Conservation (phyloP, 2,113 vertebrate species). For the Archilochus colubris region DNA sequence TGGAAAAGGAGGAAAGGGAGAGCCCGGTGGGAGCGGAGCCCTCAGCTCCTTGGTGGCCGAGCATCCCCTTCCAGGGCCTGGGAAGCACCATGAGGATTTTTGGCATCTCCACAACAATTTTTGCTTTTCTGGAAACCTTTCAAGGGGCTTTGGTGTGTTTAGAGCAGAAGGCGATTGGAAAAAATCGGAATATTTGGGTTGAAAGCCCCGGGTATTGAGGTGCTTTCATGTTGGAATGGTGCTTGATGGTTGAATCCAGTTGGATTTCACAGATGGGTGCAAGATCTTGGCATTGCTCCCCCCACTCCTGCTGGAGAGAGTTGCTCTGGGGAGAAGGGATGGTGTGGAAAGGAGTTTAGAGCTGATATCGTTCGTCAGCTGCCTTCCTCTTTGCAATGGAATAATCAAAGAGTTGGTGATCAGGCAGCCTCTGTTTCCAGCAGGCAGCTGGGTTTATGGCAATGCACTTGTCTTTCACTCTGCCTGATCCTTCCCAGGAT, state of each 20-base stretch:
- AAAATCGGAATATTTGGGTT: no score
- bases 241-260: not conserved
- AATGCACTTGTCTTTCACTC: not conserved
- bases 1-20: not conserved
- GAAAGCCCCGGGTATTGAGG: not conserved
- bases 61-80: accelerated
- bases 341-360: not conserved
- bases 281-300: not conserved
- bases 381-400: not conserved
- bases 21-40: not conserved
- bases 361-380: not conserved
- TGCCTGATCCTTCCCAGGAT: not conserved
- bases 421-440: not conserved
- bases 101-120: no score
- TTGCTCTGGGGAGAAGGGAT: not conserved
- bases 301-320: not conserved
- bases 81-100: not conserved
- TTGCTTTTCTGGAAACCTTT: not conserved
- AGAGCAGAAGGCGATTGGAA: accelerated
- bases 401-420: not conserved
- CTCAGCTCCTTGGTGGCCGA: accelerated
- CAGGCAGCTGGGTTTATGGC: not conserved
- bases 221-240: not conserved
- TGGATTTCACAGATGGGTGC: not conserved
- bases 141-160: accelerated